phyloP scores from a whole-genome alignment of 2,113 vertebrate species.

The Prinia subflava region DNA sequence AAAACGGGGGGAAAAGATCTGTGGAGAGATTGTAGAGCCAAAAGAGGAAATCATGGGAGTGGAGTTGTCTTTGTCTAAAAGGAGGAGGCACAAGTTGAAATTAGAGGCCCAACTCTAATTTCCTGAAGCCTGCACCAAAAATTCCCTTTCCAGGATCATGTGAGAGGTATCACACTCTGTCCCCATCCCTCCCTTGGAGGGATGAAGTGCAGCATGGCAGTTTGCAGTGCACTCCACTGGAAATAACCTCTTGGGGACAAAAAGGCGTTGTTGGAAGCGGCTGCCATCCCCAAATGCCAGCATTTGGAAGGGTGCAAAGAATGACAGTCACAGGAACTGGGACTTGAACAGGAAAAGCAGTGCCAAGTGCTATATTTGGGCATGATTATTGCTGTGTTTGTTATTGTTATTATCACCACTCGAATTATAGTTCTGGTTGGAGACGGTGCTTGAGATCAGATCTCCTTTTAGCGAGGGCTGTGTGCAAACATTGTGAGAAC shows the following conservation, averaged over 20 bases:
- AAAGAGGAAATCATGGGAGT: not conserved
- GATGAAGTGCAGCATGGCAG: not conserved
- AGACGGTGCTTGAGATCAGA: not conserved
- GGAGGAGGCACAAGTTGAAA: not conserved
- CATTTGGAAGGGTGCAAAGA: slow-evolving; percentile 9
- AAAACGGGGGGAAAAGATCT: not conserved
- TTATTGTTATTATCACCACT: slow-evolving; percentile 37
- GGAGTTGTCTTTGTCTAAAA: not conserved
- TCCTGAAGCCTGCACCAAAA: not conserved
- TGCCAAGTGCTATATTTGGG: slow-evolving; percentile 39
- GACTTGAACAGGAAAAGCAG: not conserved
- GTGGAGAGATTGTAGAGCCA: not conserved
- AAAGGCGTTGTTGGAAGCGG: not conserved
- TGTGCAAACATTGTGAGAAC: not conserved
- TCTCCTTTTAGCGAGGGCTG: not conserved
- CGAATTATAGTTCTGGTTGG: not conserved
- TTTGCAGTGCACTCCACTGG: not conserved
- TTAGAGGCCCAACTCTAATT: not conserved
- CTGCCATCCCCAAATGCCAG: slow-evolving; percentile 20
- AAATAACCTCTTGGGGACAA: slow-evolving; percentile 27
- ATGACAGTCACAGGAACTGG: slow-evolving; percentile 25
- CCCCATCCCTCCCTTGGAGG: slow-evolving; percentile 13
- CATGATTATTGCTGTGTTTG: slow-evolving; percentile 26
- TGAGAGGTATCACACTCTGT: not conserved
- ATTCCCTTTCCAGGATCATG: not conserved